Conservation (phyloP, 1,140 invertebrate genomes). For the Pseudobourletiella spinata region DNA sequence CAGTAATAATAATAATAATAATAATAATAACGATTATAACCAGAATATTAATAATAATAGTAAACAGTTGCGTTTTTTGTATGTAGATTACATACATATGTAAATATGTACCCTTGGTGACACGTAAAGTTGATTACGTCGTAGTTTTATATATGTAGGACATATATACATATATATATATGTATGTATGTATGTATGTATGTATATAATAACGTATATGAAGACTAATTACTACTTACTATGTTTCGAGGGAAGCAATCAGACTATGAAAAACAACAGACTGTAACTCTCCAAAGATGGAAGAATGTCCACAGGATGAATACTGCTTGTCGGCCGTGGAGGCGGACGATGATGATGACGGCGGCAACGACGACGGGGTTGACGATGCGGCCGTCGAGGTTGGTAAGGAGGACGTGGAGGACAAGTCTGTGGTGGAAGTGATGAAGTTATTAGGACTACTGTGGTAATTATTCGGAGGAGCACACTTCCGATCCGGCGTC, state of each 20-base stretch:
- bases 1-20: constrained; percentile 1
- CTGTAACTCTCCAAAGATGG: constrained; percentile 58
- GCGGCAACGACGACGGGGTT: constrained; percentile 1
- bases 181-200: background rate
- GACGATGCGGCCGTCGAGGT: background rate
- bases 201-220: background rate
- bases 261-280: constrained; percentile 58
- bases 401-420: background rate
- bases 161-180: background rate
- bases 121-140: too few species aligned
- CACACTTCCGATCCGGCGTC: background rate
- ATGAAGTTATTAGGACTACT: background rate
- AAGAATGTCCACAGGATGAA: constrained; percentile 54
- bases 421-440: background rate
- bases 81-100: background rate
- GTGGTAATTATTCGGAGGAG: constrained; percentile 5
- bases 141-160: too few species aligned
- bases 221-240: constrained; percentile 6
- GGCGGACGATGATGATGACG: background rate
- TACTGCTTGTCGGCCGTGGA: constrained; percentile 32
- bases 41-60: background rate
- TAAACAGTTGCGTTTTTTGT: background rate
- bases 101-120: too few species aligned
- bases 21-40: background rate
- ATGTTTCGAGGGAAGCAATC: constrained; percentile 49